Evolutionary conservation across 2,888 invertebrate species (phyloP).

Genomic region (Embidobia sp.): DNA sequence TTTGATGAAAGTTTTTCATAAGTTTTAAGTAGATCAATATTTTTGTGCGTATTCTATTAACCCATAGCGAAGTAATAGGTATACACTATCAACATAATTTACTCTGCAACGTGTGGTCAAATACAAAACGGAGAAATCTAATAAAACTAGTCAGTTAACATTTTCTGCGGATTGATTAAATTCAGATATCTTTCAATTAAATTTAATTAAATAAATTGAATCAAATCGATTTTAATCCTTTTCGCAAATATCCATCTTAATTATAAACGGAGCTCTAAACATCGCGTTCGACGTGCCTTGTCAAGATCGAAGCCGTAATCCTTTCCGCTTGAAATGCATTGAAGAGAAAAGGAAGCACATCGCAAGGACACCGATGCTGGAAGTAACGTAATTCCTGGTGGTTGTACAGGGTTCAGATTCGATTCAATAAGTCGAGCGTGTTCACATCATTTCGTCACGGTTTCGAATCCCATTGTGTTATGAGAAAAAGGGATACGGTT

Average conservation of each 20-base stretch:
- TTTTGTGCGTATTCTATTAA: too few species aligned
- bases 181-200: constrained; percentile 38
- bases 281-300: constrained; percentile 44
- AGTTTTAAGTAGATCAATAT: too few species aligned
- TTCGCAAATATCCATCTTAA: constrained; percentile 51
- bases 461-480: constrained; percentile 55
- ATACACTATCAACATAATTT: too few species aligned
- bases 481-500: constrained; percentile 5
- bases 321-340: constrained; percentile 44
- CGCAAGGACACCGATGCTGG: constrained; percentile 59
- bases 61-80: too few species aligned
- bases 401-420: constrained; percentile 51
- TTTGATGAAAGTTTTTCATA: too few species aligned
- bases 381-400: constrained; percentile 61
- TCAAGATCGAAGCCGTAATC: constrained; percentile 54
- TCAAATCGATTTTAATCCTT: constrained; percentile 47
- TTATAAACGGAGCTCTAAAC: constrained; percentile 58
- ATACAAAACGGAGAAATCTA: constrained; percentile 5
- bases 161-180: constrained; percentile 28
- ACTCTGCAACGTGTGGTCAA: too few species aligned
- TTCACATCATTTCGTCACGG: constrained; percentile 52
- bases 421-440: constrained; percentile 59
- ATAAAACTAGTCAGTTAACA: constrained; percentile 31
- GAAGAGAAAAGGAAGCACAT: constrained; percentile 55
- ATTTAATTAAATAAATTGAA: constrained; percentile 47